These are phyloP conservation scores for Typhlichthys eigenmanni DNA, from an alignment of 2,797 vertebrate species.

Conservation along the genomic window DNA sequence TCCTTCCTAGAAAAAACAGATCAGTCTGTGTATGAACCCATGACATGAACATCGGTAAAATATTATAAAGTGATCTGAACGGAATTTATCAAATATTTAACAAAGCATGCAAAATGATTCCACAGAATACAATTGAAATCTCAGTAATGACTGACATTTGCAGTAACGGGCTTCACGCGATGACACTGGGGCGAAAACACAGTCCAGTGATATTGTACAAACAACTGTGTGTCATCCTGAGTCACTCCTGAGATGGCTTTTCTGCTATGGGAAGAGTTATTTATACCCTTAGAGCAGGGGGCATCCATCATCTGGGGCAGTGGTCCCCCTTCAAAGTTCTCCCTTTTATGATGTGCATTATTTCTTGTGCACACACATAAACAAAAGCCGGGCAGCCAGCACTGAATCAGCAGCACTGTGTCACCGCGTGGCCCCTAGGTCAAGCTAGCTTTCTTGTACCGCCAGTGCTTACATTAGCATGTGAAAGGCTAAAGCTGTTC, in stretches of 20 bases:
- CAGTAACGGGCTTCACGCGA: conserved; percentile 17
- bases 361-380: conserved; percentile 85
- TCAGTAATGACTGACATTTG: conserved; percentile 2
- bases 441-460: conserved; percentile 81
- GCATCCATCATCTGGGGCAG: conserved; percentile 75
- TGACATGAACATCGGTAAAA: too few relatives aligned
- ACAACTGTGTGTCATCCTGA: conserved; percentile 62
- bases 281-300: conserved; percentile 70
- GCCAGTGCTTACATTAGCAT: conserved; percentile 81
- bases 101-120: conserved; percentile 8
- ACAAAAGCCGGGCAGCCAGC: conserved; percentile 77
- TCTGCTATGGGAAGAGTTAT: conserved; percentile 74
- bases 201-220: conserved; percentile 67
- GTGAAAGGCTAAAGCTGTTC: conserved; percentile 80
- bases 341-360: conserved; percentile 84
- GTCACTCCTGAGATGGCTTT: conserved; percentile 69
- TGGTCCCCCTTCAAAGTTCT: conserved; percentile 78
- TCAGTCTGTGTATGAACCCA: conserved; percentile 9
- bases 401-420: conserved; percentile 85
- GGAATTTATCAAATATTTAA: not conserved
- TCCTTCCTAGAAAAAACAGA: conserved; percentile 50
- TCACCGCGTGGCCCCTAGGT: conserved; percentile 80
- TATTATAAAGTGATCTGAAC: too few relatives aligned
- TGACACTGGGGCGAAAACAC: conserved; percentile 47
- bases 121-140: not conserved